These are phyloP conservation scores for Pseudorhiza aurosa DNA, from an alignment of 30 jellyfish, hydroid and myxozoan genomes.

Conservation along the genomic window DNA sequence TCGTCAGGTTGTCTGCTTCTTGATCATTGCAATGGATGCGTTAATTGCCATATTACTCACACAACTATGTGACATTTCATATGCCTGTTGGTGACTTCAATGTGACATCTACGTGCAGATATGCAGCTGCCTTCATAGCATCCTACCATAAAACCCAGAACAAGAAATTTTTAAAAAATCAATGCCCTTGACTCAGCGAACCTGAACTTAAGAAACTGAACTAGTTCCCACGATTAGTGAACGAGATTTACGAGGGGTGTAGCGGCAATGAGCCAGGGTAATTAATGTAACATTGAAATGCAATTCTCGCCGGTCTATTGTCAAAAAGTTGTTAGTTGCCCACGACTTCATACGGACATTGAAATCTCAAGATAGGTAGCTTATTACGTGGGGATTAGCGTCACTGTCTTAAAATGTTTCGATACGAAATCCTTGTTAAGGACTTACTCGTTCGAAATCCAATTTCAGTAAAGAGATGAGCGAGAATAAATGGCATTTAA, in stretches of 20 bases:
- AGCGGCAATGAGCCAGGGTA: not conserved
- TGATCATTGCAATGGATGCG: too few relatives aligned
- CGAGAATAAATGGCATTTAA: constrained; percentile 49
- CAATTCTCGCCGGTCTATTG: not conserved
- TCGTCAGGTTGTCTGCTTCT: too few relatives aligned
- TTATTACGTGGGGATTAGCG: constrained; percentile 20
- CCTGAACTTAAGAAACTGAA: too few relatives aligned
- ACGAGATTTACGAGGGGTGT: constrained; percentile 9
- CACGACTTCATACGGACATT: not conserved
- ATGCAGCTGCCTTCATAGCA: too few relatives aligned
- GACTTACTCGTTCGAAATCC: constrained; percentile 30
- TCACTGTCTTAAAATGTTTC: constrained; percentile 26
- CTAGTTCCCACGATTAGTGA: constrained; percentile 22
- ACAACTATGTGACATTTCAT: too few relatives aligned
- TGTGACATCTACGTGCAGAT: too few relatives aligned
- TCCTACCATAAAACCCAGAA: too few relatives aligned
- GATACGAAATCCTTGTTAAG: constrained; percentile 55
- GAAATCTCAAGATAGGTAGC: constrained; percentile 3
- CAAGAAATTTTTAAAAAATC: too few relatives aligned
- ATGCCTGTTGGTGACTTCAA: too few relatives aligned
- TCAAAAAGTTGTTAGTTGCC: not conserved
- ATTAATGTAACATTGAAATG: not conserved
- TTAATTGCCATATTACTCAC: too few relatives aligned
- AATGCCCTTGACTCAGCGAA: too few relatives aligned
- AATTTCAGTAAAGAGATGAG: constrained; percentile 39